Percentiles rank a stretch among this genome's conserved stretches.
These are phyloP conservation scores for Xylocopa sonorina DNA, from an alignment of 1,140 invertebrate species.

Conservation along the genomic window DNA sequence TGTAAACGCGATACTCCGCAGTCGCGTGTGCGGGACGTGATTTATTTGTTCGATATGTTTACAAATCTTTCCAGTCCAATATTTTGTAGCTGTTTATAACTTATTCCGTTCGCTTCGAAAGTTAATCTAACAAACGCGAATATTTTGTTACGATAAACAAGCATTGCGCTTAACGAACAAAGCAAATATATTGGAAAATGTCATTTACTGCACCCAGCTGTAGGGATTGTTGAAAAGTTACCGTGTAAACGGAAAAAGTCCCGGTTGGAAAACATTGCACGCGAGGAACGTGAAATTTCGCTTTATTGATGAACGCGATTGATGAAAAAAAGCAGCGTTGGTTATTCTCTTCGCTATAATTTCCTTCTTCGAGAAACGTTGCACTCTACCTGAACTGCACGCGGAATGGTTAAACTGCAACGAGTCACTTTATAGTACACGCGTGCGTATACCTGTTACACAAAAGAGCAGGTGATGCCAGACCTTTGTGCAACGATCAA, in stretches of 20 bases:
- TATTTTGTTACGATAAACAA: background rate
- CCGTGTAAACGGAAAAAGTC: background rate
- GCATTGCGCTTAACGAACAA: background rate
- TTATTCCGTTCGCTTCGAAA: no score
- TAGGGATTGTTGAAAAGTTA: background rate
- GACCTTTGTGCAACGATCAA: background rate
- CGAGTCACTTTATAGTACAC: background rate
- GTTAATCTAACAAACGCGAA: background rate
- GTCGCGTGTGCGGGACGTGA: no score
- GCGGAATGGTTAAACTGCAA: slow-evolving; percentile 23
- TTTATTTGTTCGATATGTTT: no score
- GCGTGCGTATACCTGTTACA: no score
- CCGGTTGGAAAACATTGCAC: background rate
- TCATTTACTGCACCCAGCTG: background rate
- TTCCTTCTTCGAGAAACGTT: no score
- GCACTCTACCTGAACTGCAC: no score
- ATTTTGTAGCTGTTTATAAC: no score
- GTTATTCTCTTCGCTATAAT: background rate
- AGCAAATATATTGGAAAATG: background rate
- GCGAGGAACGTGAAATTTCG: background rate
- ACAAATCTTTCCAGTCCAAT: no score
- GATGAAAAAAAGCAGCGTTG: background rate
- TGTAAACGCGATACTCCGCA: background rate
- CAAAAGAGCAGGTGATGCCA: background rate
- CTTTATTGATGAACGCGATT: background rate